Percentiles rank a stretch among this genome's conserved stretches.
Evolutionary conservation across 2,113 vertebrate species (phyloP).

Genomic region (Dasyprocta punctata): DNA sequence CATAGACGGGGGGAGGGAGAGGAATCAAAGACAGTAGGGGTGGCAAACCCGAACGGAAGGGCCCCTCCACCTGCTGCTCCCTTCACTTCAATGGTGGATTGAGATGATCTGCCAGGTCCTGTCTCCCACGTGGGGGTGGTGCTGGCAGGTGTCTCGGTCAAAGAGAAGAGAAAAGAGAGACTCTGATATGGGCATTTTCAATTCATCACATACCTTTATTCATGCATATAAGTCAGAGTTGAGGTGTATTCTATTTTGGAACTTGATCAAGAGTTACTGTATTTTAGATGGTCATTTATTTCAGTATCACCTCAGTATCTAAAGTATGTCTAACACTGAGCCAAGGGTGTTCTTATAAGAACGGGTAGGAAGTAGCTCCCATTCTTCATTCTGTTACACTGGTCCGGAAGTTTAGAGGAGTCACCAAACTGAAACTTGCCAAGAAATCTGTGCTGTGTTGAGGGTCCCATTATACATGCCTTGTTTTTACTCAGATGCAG

Average conservation of each 20-base stretch:
- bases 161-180: conserved; percentile 27
- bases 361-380: not conserved
- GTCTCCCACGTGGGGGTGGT: not conserved
- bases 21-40: not conserved
- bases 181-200: not conserved
- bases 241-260: not conserved
- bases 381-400: not conserved
- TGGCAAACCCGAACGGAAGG: not conserved
- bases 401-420: not conserved
- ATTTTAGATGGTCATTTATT: not conserved
- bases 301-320: not conserved
- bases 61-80: not conserved
- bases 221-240: not conserved
- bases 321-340: not conserved
- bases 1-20: not conserved
- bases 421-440: not conserved
- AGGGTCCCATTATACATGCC: not conserved
- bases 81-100: not conserved
- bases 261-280: not conserved
- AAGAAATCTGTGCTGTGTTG: not conserved
- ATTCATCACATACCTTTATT: not conserved
- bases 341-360: not conserved
- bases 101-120: not conserved
- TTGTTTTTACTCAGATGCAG: not conserved
- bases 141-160: conserved; percentile 34